Conservation (phyloP, 2,888 invertebrate genomes). For the Opisthograptis luteolata region DNA sequence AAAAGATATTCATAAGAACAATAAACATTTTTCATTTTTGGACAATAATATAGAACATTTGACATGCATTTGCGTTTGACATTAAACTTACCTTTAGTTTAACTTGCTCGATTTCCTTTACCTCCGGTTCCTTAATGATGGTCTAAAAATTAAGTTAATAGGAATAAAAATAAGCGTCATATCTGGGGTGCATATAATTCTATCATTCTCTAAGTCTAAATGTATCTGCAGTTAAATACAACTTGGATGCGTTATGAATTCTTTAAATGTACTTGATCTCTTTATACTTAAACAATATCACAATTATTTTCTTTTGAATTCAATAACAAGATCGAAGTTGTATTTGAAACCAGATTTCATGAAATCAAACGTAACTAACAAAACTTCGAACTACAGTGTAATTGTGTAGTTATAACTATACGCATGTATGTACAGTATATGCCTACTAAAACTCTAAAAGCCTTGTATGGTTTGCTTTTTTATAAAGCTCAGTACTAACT, state of each 20-base stretch:
- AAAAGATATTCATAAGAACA: slow-evolving; percentile 42
- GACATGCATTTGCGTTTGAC: slow-evolving; percentile 41
- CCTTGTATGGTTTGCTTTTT: slow-evolving; percentile 18
- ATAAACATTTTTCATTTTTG: slow-evolving; percentile 28
- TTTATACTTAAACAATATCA: no score
- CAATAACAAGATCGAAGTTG: slow-evolving; percentile 20
- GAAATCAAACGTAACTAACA: slow-evolving; percentile 11
- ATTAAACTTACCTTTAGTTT: slow-evolving; percentile 75
- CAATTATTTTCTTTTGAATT: background rate
- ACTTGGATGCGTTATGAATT: slow-evolving; percentile 10
- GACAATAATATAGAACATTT: slow-evolving; percentile 25
- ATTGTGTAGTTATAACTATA: slow-evolving; percentile 30
- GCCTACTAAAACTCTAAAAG: slow-evolving; percentile 24
- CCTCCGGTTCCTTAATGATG: slow-evolving; percentile 67
- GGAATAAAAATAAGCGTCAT: slow-evolving; percentile 62
- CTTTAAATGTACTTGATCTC: background rate
- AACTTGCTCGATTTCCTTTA: slow-evolving; percentile 63
- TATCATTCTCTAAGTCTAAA: slow-evolving; percentile 8
- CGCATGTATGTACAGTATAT: slow-evolving; percentile 6
- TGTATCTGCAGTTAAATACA: slow-evolving; percentile 18
- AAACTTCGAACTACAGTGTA: slow-evolving; percentile 27
- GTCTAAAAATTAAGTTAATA: slow-evolving; percentile 72
- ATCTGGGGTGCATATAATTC: slow-evolving; percentile 38
- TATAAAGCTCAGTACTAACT: slow-evolving; percentile 12
- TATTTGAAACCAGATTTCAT: slow-evolving; percentile 14